Evolutionary conservation across 2,797 vertebrate genomes (phyloP), one percentile per base, ranked within the genome.

Genomic region (Prionace glauca): DNA sequence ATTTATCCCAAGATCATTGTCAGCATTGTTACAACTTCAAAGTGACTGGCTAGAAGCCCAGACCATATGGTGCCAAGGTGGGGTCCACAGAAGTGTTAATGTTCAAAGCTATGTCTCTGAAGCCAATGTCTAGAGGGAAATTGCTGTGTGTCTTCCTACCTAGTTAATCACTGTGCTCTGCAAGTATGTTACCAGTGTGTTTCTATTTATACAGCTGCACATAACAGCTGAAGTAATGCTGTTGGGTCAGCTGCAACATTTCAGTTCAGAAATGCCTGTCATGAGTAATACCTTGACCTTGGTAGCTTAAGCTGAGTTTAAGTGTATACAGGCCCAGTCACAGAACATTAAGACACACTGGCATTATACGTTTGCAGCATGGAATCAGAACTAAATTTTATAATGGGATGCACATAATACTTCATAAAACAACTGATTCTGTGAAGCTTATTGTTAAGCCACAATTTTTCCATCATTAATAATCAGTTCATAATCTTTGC

Each of bases 121-220:
- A 95, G 90, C n/a, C 90, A 69, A 95, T 95, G 69, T 77, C 93
- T 95, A 77, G 69, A 95, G 93, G 90, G 71, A 95, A 95, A 95
- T 56, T 72, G 29, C 71, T 74, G 71, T 77, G 71, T 29, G 72
- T 95, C 93, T 95, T 95, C 71, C 67, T 95, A 95, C 93, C 93
- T 95, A 72, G 69, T 74, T 94, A 95, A 74, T 95, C 93, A 77
- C 50, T 77, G 71, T 77, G 60, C 41, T 60, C 93, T 56, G 93
- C 74, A 95, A 95, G 93, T 95, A 95, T 95, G 93, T 20, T 95
- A 95, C 93, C 93, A 96, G 97, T 96, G 97, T 96, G 97, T 97
- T 97, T 97, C 98, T 98, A 98, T 98, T 98, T 98, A 97, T 98
- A 97, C 97, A 96, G 97, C 97, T 97, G 97, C 97, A 97, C 95